A percentile compares a stretch with the other conserved stretches of the same genome.
phyloP scores from a whole-genome alignment of 2,888 invertebrate species.

The Nyleta sp. region DNA sequence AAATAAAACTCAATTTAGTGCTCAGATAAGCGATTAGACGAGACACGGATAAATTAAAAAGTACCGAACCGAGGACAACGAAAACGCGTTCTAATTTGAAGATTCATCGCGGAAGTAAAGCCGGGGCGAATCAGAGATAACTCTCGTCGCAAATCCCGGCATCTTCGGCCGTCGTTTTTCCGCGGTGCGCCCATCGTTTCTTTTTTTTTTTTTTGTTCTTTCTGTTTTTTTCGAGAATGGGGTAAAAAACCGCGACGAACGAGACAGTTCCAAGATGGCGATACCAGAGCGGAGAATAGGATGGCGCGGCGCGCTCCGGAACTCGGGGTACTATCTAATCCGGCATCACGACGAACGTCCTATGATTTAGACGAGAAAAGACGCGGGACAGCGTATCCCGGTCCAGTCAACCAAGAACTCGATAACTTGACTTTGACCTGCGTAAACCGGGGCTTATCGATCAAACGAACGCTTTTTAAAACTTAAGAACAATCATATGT shows the following conservation, averaged over 20 bases:
- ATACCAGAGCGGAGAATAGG: constrained; percentile 64
- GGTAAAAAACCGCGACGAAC: constrained; percentile 53
- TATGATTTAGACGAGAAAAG: constrained; percentile 68
- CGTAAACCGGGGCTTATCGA: constrained; percentile 53
- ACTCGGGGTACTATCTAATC: constrained; percentile 61
- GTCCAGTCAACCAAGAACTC: constrained; percentile 72
- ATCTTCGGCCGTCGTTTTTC: constrained; percentile 69
- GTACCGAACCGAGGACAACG: constrained; percentile 56
- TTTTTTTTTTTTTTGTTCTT: constrained; percentile 36
- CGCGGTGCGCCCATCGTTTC: constrained; percentile 42
- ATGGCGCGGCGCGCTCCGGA: constrained; percentile 45
- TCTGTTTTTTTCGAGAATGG: constrained; percentile 14
- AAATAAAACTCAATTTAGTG: constrained; percentile 46
- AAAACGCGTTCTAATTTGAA: constrained; percentile 83
- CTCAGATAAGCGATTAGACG: constrained; percentile 46
- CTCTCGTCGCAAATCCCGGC: constrained; percentile 81
- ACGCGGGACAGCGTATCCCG: constrained; percentile 68
- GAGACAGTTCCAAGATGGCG: constrained; percentile 69
- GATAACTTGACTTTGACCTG: constrained; percentile 68
- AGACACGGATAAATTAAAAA: constrained; percentile 59
- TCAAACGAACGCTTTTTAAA: constrained; percentile 46
- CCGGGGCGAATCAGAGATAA: constrained; percentile 85
- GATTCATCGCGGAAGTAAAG: constrained; percentile 84
- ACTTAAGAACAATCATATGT: constrained; percentile 46
- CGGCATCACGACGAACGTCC: constrained; percentile 60